Percentiles rank a stretch among this genome's conserved stretches.
phyloP scores from a whole-genome alignment of 2,113 vertebrate genomes.

The Saccopteryx leptura region DNA sequence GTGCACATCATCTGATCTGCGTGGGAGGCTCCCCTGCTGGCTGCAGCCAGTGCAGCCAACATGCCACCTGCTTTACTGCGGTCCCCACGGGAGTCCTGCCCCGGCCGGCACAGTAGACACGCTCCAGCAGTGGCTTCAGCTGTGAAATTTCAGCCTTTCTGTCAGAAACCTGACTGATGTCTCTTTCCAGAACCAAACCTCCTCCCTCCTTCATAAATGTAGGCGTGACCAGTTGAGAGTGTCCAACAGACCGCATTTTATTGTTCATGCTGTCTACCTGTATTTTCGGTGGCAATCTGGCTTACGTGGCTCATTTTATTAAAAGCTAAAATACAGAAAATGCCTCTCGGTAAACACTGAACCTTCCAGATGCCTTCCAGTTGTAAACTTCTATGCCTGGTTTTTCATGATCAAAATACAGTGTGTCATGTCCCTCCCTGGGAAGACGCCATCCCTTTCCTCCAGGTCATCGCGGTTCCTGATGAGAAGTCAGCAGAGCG shows the following conservation, averaged over 20 bases:
- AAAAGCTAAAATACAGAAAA: not conserved
- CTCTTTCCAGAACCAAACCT: not conserved
- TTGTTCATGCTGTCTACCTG: too few species aligned
- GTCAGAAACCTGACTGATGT: not conserved
- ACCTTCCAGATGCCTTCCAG: not conserved
- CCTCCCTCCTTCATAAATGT: not conserved
- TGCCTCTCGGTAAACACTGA: not conserved
- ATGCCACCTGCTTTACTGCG: too few species aligned
- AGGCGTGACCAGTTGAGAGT: too few species aligned
- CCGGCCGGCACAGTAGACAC: too few species aligned
- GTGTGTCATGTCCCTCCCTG: not conserved
- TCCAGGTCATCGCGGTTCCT: not conserved
- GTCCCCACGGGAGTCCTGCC: not conserved
- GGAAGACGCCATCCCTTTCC: not conserved
- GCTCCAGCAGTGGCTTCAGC: too few species aligned
- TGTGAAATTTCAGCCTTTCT: not conserved
- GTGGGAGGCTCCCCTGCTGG: too few species aligned
- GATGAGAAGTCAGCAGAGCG: not conserved
- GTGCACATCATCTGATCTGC: too few species aligned
- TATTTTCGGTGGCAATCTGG: not conserved
- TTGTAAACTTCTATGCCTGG: not conserved
- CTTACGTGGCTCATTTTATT: not conserved
- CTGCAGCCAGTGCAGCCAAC: too few species aligned
- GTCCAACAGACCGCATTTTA: too few species aligned
- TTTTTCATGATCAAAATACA: not conserved